A percentile compares a stretch with the other conserved stretches of the same genome.
Conservation (phyloP, 1,140 invertebrate species). For the Himalopsyche phryganea region DNA sequence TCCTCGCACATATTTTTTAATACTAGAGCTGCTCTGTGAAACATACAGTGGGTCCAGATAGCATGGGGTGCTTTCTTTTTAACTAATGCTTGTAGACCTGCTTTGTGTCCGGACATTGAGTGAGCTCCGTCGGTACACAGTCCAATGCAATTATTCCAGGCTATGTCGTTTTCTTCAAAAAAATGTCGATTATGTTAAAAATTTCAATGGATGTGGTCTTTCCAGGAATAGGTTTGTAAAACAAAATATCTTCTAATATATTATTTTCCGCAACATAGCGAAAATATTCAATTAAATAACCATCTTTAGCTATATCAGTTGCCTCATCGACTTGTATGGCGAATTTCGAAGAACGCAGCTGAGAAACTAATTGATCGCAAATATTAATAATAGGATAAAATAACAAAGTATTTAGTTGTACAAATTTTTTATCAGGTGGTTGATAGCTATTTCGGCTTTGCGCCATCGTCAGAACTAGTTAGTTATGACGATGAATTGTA, state of each 20-base stretch:
- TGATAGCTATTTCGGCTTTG: too few species aligned
- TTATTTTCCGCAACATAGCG: slow-evolving; percentile 24
- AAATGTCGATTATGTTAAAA: slow-evolving; percentile 22
- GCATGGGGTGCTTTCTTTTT: slow-evolving; percentile 15
- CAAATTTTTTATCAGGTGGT: too few species aligned
- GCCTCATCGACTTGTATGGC: too few species aligned
- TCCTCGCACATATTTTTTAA: slow-evolving; percentile 27
- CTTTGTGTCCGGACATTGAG: too few species aligned
- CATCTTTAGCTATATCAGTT: too few species aligned
- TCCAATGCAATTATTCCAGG: slow-evolving; percentile 21
- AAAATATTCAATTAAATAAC: slow-evolving; percentile 21
- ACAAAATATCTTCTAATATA: slow-evolving; percentile 22
- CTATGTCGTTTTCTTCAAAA: slow-evolving; percentile 24
- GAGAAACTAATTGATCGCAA: slow-evolving; percentile 26
- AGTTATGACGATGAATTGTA: too few species aligned
- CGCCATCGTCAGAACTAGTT: too few species aligned
- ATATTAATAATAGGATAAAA: too few species aligned
- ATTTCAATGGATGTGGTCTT: too few species aligned
- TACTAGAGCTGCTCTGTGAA: slow-evolving; percentile 17
- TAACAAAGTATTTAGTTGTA: too few species aligned
- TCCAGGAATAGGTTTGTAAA: slow-evolving; percentile 16
- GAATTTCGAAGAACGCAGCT: slow-evolving; percentile 19
- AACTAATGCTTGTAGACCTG: slow-evolving; percentile 14
- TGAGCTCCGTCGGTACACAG: slow-evolving; percentile 20
- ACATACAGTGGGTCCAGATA: slow-evolving; percentile 25